Evolutionary conservation across 2,797 vertebrate species (phyloP), one percentile per base, ranked within the genome.

Genomic region (Pitangus sulphuratus): DNA sequence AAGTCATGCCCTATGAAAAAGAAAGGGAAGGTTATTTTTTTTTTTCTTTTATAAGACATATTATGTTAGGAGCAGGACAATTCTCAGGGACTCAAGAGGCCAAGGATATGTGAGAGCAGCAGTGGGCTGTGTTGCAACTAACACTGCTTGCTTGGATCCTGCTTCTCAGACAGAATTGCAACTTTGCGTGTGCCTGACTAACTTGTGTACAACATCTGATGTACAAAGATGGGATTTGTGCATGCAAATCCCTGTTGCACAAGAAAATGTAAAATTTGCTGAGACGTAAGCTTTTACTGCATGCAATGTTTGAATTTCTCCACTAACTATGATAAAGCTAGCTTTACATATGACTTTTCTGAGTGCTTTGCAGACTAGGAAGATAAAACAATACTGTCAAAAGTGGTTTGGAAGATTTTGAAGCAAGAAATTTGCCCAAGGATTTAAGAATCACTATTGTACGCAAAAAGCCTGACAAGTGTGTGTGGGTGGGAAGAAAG

Each of bases 401-500:
- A 54, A 45, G 15, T 4, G 9, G 42, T 74, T 82, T 62, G 28
- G 15, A 87, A 83, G 28, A 86, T 92, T 87, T 86, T 47, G 78
- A 61, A 78, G 66, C 37, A 86, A 86, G 81, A 80, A 87, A 92
- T 70, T 70, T 2, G 51, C 56, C 50, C 50, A 77, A 58, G 33
- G 30, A 47, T 60, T 84, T 87, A 72, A 90, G 56, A 79, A 80
- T 56, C 2, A 2, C 18, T 89, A 6, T 28, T 72, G 48, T 89
- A 93, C 57, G 68, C 39, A 84, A 79, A 53, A 95, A 82, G 17
- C 33, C 1, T 79, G 4, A 85, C 78, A 85, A 94, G 33, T 44
- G 14, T n/a, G 48, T 3, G 84, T 65, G 69, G 79, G 92, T 79
- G 74, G 74, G 74, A 92, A 82, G 47, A 87, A 91, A 89, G 64